phyloP scores from a whole-genome alignment of 2,888 invertebrate species.

The Drosophila mulleri region DNA sequence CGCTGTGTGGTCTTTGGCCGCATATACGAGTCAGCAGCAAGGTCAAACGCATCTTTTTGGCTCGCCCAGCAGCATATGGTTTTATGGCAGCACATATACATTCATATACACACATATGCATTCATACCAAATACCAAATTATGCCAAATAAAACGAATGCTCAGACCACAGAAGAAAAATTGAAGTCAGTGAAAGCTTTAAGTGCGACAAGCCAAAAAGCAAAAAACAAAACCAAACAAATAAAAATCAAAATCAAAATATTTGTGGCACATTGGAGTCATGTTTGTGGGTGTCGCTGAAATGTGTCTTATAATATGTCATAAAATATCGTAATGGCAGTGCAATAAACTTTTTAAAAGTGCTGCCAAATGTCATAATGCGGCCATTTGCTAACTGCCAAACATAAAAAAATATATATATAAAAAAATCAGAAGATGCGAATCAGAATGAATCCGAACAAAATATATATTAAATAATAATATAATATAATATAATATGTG shows the following conservation, averaged over 20 bases:
- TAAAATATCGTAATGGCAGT: slow-evolving; percentile 25
- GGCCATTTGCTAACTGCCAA: not conserved
- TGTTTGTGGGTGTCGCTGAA: slow-evolving; percentile 10
- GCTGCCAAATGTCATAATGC: slow-evolving; percentile 16
- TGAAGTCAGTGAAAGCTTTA: slow-evolving; percentile 30
- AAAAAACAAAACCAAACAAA: not conserved
- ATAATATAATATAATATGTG: too few species aligned
- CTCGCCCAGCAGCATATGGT: slow-evolving; percentile 23
- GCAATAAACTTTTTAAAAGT: slow-evolving; percentile 34
- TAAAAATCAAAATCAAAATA: not conserved
- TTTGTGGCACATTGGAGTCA: slow-evolving; percentile 5
- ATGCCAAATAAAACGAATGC: slow-evolving; percentile 46
- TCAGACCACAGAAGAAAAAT: slow-evolving; percentile 12
- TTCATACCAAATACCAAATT: slow-evolving; percentile 24
- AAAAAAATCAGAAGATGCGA: not conserved
- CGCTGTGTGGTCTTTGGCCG: slow-evolving; percentile 10
- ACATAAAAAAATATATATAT: not conserved
- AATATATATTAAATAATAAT: too few species aligned
- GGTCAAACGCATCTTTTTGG: slow-evolving; percentile 47
- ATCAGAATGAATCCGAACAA: not conserved
- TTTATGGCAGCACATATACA: slow-evolving; percentile 19
- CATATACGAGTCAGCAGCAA: slow-evolving; percentile 25
- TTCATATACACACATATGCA: too few species aligned
- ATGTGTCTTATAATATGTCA: slow-evolving; percentile 25
- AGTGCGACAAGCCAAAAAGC: slow-evolving; percentile 14